Percentiles rank a stretch among this genome's conserved stretches.
Conservation (phyloP, 2,888 invertebrate genomes). For the Piscicola geometra region DNA sequence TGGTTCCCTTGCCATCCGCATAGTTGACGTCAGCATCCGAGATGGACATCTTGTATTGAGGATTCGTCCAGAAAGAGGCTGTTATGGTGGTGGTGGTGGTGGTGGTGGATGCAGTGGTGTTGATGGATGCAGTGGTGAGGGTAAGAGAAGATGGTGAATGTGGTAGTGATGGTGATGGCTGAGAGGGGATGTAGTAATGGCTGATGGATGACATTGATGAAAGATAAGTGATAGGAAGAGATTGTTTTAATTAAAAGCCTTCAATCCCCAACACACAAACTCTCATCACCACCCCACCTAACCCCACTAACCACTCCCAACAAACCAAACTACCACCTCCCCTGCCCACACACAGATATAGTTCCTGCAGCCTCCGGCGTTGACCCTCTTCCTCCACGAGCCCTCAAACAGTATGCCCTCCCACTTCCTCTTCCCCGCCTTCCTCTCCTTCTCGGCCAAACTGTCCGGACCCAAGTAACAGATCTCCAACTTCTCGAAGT, state of each 20-base stretch:
- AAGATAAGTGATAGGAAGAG: too few species aligned
- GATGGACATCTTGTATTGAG: conserved; percentile 53
- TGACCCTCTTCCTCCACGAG: conserved; percentile 83
- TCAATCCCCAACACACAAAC: not conserved
- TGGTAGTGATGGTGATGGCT: not conserved
- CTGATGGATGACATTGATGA: too few species aligned
- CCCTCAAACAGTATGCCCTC: conserved; percentile 88
- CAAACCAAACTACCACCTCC: not conserved
- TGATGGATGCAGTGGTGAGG: not conserved
- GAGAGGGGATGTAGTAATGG: not conserved
- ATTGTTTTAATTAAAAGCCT: too few species aligned
- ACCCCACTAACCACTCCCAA: not conserved
- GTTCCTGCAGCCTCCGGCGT: conserved; percentile 91
- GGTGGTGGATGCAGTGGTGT: not conserved
- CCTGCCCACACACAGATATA: conserved; percentile 61
- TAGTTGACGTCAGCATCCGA: conserved; percentile 61
- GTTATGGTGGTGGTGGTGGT: not conserved
- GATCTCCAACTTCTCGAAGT: conserved; percentile 82
- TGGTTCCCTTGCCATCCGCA: conserved; percentile 77
- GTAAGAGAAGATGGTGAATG: too few species aligned
- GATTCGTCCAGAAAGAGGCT: conserved; percentile 53
- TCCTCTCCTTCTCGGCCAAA: conserved; percentile 60
- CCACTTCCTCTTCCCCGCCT: conserved; percentile 64
- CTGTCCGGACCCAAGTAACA: conserved; percentile 92
- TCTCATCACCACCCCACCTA: not conserved